These are phyloP conservation scores for Xiphorhynchus erythropygius DNA, from an alignment of 2,797 vertebrate genomes.

Conservation along the genomic window DNA sequence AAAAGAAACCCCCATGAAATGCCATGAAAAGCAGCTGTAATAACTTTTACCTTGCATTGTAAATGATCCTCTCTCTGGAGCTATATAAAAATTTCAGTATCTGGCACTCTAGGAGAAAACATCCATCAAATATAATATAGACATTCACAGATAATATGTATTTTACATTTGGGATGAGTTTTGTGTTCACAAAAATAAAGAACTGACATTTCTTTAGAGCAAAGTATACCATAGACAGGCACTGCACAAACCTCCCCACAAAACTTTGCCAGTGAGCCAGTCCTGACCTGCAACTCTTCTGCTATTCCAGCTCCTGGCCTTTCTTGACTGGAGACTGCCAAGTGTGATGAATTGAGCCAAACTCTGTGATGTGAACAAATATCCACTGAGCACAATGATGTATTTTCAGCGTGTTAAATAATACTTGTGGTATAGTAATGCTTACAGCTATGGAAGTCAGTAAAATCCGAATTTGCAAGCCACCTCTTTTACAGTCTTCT, in stretches of 20 bases:
- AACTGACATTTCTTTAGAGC: neutral
- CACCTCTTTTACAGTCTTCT: neutral
- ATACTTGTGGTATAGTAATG: constrained; percentile 24
- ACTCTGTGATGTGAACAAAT: constrained; percentile 5
- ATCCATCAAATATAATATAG: neutral
- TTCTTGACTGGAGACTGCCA: constrained; percentile 31
- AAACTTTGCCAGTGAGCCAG: neutral
- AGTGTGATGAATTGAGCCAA: neutral
- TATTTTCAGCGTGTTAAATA: neutral
- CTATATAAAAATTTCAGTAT: neutral
- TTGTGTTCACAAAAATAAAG: constrained; percentile 32
- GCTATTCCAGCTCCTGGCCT: neutral
- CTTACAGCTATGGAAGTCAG: neutral
- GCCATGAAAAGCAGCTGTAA: neutral
- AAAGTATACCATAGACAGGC: neutral
- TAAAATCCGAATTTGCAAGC: constrained; percentile 32
- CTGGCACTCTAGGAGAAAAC: neutral
- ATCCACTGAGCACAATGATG: neutral
- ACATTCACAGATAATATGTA: neutral
- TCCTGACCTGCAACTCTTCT: constrained; percentile 29
- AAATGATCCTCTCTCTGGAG: neutral
- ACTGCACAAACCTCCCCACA: neutral
- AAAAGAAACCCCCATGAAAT: neutral
- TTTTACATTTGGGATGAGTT: constrained; percentile 37
- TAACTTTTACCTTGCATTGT: neutral